Base-by-base conservation (phyloP, 2,797 vertebrate genomes). In the Lepidocolaptes lacrymiger region DNA sequence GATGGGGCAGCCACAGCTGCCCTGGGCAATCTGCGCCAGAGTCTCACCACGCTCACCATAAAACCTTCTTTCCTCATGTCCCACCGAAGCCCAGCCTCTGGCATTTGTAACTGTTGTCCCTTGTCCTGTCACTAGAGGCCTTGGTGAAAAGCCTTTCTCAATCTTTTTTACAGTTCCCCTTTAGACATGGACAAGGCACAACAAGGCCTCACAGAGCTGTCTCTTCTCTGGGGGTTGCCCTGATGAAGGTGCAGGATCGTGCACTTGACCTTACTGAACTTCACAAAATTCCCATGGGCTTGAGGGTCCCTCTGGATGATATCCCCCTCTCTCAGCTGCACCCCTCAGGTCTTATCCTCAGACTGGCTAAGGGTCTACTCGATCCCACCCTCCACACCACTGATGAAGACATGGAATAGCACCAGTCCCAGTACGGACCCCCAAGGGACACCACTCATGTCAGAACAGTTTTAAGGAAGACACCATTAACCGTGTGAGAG, bases 131-230 rank as follows among this genome's bases (percentile, higher is more conserved):
- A 21, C 58, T 44, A 54, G 12, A 44, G 41, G 59, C 49, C 46
- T 44, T 36, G 36, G 12, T 23, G 66, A 52, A 66, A 77, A 54
- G 7, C 10, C 44, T 28, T 13, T 59, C 30, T 48, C 26, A 13
- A 14, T 24, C 30, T 48, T 59, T 66, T 30, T 41, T 46, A 46
- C n/a, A 72, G 34, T 5, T 12, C 15, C 21, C 18, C 10, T 54
- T 54, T 21, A 66, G 39, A 41, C 44, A 41, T 2, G 34, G 39
- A 72, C 52, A 72, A 78, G 34, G 48, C 12, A 59, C 18, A 89
- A 39, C 28, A 52, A 62, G 27, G 39, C 48, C 37, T 67, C 28
- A n/a, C 0, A 0, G 55, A 73, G 41, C 37, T 1, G 3, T 32
- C 32, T 55, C 62, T 85, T 72, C 77, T 49, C 26, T 62, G 72